Evolutionary conservation across 2,888 invertebrate genomes (phyloP), one percentile per base, ranked within the genome.

Genomic region (Xylocampa areola): DNA sequence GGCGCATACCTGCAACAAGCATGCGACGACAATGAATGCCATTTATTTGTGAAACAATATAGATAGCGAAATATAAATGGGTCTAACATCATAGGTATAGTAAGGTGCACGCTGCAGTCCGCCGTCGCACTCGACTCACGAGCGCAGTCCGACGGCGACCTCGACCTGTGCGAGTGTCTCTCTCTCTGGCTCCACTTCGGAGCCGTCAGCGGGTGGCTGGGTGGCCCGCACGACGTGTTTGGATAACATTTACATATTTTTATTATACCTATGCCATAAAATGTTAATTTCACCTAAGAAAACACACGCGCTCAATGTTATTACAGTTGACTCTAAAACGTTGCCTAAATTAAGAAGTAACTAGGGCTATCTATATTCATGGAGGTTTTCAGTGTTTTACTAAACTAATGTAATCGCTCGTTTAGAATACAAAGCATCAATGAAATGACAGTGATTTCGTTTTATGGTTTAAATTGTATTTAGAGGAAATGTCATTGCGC

Each of bases 171-270:
- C n/a, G n/a, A n/a, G n/a, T n/a, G 16, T 6, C 6, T 6, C 23
- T 13, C 16, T 14, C 23, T 0, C 2, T 13, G 4, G 17, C 1
- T 25, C 19, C 8, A 4, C 19, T 6, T 13, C 4, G 2, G 27
- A 1, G 8, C 16, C 16, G 11, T 10, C 17, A 11, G 11, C 10
- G 30, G 29, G 14, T 61, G 68, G 57, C 58, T 27, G 30, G 29
- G 14, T 61, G 69, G 60, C 58, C 32, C 19, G 29, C 29, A 7
- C 17, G 32, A 6, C 1, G 7, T 72, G 72, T 73, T 75, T 70
- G 58, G 53, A 39, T 60, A 47, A 45, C 57, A 73, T 79, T 77
- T 63, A 64, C 74, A 74, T 76, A 73, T 74, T 69, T 64, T 67
- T 65, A 69, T 57, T 49, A 62, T 61, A n/a, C n/a, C n/a, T n/a